Conservation (phyloP, 2,888 invertebrate genomes). For the Xestobium rufovillosum region DNA sequence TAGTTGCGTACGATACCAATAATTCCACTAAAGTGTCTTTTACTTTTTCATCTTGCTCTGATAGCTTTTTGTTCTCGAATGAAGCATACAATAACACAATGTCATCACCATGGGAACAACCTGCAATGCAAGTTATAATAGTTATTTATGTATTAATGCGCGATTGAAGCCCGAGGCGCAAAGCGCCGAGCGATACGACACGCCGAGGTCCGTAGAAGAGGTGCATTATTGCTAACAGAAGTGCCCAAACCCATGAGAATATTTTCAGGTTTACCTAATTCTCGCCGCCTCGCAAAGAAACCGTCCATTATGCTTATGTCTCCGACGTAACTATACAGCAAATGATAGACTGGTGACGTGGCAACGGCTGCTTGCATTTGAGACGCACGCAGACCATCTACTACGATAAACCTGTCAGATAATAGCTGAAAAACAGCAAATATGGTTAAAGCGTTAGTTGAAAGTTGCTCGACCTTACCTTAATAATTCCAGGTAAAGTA, state of each 20-base stretch:
- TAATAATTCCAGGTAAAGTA: not conserved
- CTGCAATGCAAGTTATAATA: too few relatives aligned
- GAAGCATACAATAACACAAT: conserved; percentile 23
- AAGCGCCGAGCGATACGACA: too few relatives aligned
- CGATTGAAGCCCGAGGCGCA: too few relatives aligned
- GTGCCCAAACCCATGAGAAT: too few relatives aligned
- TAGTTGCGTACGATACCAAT: conserved; percentile 26
- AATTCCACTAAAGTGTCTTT: conserved; percentile 28
- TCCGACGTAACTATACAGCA: conserved; percentile 49
- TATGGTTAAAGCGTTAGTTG: too few relatives aligned
- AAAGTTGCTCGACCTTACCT: not conserved
- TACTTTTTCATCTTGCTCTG: conserved; percentile 26
- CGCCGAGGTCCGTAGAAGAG: too few relatives aligned
- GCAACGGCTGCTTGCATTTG: conserved; percentile 48
- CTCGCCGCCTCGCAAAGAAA: too few relatives aligned
- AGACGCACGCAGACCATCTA: conserved; percentile 49
- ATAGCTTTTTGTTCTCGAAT: conserved; percentile 15
- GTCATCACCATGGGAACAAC: conserved; percentile 29
- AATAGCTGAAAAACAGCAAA: conserved; percentile 27
- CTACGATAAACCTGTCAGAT: conserved; percentile 53
- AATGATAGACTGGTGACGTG: conserved; percentile 52
- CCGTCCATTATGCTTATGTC: not conserved
- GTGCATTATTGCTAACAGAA: too few relatives aligned
- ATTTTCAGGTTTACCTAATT: too few relatives aligned
- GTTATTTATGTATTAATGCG: too few relatives aligned